Conservation (phyloP, 2,888 invertebrate genomes). For the Plebejus melissa region DNA sequence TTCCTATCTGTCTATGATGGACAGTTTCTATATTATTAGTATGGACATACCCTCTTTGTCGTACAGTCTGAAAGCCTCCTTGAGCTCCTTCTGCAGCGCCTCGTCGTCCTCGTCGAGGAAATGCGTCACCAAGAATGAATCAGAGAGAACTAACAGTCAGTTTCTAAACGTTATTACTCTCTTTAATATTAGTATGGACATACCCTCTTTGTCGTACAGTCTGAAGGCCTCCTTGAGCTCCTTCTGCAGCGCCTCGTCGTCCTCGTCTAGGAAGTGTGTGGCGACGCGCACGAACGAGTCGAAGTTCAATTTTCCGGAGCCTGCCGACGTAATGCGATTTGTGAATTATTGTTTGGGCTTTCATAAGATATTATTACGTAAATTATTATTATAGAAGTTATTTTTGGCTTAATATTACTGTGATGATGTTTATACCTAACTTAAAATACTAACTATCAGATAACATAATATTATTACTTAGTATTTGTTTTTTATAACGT, state of each 20-base stretch:
- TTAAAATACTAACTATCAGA: no score
- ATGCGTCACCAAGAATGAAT: constrained; percentile 88
- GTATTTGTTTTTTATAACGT: no score
- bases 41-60: no score
- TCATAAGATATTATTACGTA: background rate
- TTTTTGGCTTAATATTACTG: background rate
- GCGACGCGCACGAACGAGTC: constrained; percentile 90
- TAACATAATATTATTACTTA: no score
- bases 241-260: constrained; percentile 90
- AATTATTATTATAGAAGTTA: background rate
- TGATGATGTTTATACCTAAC: no score
- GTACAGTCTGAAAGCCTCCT: no score
- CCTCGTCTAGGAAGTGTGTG: constrained; percentile 89
- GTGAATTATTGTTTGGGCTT: background rate
- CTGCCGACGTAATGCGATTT: constrained; percentile 64
- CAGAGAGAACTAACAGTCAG: constrained; percentile 67
- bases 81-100: no score
- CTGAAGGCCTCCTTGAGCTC: constrained; percentile 94
- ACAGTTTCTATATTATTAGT: no score
- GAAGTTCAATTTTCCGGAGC: constrained; percentile 88
- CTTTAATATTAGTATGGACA: constrained; percentile 30
- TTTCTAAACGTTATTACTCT: no score
- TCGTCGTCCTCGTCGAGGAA: constrained; percentile 80
- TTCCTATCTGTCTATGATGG: no score
- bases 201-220: constrained; percentile 91